Evolutionary conservation across 2,888 invertebrate species (phyloP), one percentile per base, ranked within the genome.

Genomic region (Erebia aethiops): DNA sequence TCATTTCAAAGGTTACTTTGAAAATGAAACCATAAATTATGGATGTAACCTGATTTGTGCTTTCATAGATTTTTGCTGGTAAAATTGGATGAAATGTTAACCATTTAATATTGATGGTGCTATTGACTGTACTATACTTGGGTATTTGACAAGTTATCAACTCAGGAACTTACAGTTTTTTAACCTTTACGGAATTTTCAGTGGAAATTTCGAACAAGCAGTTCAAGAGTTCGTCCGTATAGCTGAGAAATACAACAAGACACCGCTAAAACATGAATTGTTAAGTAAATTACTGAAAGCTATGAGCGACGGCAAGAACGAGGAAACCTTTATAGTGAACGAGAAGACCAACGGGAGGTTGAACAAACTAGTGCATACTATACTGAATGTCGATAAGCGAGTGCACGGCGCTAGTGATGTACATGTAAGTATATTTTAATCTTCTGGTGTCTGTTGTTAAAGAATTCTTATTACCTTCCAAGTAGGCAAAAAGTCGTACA

Each of bases 261-360:
- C 96, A 0, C 96, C 96, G 0, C 81, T 96, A 11, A 95, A 95
- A 79, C 94, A 95, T 75, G 96, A 96, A 83, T 75, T 96, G 0
- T 79, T 96, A 4, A 88, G 88, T 70, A 84, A 81, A 60, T 84
- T 93, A 67, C 74, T 92, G 13, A 73, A 67, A 9, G 67, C 79
- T 7, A 86, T 88, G 86, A 84, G 84, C 71, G 91, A 91, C 9
- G 90, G 88, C 0, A 79, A 82, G 0, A 78, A 85, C 0, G 92
- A 91, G 62, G 90, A 89, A 0, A 82, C 77, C 41, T 91, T 90
- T 76, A 60, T 88, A 0, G 80, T 71, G 2, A 85, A 84, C 54
- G 90, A 89, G 77, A 86, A 83, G 69, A 70, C 78, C 0, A 84
- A 87, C 14, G 84, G 84, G 0, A 77, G 81, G 9, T 65, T 85